Conservation (phyloP, 2,797 vertebrate species). For the Anabas testudineus region DNA sequence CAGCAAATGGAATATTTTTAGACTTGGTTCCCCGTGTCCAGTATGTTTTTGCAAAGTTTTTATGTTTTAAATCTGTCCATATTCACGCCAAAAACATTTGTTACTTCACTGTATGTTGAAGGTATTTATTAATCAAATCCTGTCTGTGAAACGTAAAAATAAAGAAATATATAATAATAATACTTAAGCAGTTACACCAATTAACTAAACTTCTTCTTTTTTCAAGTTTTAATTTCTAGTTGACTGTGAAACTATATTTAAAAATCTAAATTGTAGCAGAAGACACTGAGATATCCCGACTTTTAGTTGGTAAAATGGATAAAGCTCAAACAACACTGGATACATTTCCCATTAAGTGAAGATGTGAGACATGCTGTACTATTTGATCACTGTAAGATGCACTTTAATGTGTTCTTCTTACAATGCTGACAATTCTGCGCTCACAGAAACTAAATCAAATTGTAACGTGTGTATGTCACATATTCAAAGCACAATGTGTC, state of each 20-base stretch:
- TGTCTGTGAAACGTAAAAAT: too few relatives aligned
- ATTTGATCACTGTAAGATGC: conserved; percentile 2
- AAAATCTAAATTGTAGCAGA: too few relatives aligned
- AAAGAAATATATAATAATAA: too few relatives aligned
- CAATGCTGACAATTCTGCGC: not conserved
- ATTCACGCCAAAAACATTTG: not conserved
- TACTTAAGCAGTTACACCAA: too few relatives aligned
- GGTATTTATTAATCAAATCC: too few relatives aligned
- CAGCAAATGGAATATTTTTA: conserved; percentile 12
- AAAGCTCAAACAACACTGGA: too few relatives aligned
- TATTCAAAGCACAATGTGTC: not conserved
- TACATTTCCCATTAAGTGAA: too few relatives aligned
- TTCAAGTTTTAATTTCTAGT: too few relatives aligned
- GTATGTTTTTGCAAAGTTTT: not conserved
- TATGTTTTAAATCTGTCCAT: not conserved
- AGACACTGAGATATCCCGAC: not conserved
- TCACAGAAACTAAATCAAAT: not conserved
- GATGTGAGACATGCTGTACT: not conserved
- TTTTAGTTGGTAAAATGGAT: too few relatives aligned
- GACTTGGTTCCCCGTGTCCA: not conserved
- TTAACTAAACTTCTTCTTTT: too few relatives aligned
- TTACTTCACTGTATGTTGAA: too few relatives aligned
- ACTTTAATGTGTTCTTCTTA: not conserved
- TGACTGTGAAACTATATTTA: too few relatives aligned
- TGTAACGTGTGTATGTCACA: conserved; percentile 7